Conservation (phyloP, 2,113 vertebrate genomes). For the Cebidichthys violaceus region DNA sequence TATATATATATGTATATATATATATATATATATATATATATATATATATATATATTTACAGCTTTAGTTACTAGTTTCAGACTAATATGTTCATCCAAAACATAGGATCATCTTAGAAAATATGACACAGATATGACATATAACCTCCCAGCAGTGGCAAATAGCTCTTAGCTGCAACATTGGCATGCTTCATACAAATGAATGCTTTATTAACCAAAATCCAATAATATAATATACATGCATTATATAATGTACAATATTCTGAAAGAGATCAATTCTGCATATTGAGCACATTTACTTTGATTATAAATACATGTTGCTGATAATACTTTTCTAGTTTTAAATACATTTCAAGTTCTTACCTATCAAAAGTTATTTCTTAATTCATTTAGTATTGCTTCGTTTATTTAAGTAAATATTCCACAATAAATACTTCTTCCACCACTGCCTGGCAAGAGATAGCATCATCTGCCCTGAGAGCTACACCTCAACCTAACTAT, state of each 20-base stretch:
- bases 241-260: neutral
- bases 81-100: neutral
- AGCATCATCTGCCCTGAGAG: conserved; percentile 19
- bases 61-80: neutral
- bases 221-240: neutral
- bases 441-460: neutral
- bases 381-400: neutral
- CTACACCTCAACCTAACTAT: conserved; percentile 75
- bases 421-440: neutral
- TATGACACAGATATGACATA: neutral
- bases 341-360: neutral
- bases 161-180: neutral
- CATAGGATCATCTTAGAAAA: neutral
- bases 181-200: neutral
- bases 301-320: neutral
- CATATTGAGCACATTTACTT: neutral
- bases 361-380: neutral
- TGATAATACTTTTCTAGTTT: neutral
- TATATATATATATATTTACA: neutral
- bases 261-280: neutral
- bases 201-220: neutral
- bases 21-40: neutral
- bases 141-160: neutral
- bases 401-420: neutral
- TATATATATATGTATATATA: neutral